Percentiles rank a stretch among this genome's conserved stretches.
Evolutionary conservation across 2,888 invertebrate genomes (phyloP).

Genomic region (Tipula vernalis): DNA sequence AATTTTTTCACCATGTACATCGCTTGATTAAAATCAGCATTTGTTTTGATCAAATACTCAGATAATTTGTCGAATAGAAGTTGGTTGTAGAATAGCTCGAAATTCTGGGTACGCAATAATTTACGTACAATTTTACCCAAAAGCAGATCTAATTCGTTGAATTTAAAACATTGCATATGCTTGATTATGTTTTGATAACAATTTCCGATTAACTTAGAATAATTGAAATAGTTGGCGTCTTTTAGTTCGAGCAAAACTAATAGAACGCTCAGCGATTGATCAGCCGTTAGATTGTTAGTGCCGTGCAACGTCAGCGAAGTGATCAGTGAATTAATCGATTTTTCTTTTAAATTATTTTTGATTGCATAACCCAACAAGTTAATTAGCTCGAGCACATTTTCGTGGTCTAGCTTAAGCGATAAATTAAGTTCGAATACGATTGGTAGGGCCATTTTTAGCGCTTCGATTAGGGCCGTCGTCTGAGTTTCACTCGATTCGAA

Average conservation of each 20-base stretch:
- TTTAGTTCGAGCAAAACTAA: slow-evolving; percentile 42
- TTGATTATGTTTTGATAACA: slow-evolving; percentile 39
- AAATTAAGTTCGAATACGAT: slow-evolving; percentile 52
- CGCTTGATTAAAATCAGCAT: slow-evolving; percentile 39
- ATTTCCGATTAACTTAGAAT: slow-evolving; percentile 40
- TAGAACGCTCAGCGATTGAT: slow-evolving; percentile 40
- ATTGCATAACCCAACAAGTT: slow-evolving; percentile 44
- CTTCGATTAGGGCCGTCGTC: slow-evolving; percentile 45
- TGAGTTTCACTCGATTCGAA: slow-evolving; percentile 26
- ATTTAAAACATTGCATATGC: slow-evolving; percentile 34
- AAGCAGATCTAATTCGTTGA: slow-evolving; percentile 39
- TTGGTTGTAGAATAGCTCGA: slow-evolving; percentile 45
- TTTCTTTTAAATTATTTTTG: slow-evolving; percentile 38
- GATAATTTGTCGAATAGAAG: slow-evolving; percentile 44
- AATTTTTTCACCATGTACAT: slow-evolving; percentile 40
- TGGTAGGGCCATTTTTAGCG: slow-evolving; percentile 50
- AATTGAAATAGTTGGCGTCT: slow-evolving; percentile 19
- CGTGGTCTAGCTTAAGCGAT: slow-evolving; percentile 42
- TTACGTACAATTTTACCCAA: slow-evolving; percentile 38
- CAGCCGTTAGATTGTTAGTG: slow-evolving; percentile 32
- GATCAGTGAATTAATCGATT: slow-evolving; percentile 41
- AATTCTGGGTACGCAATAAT: slow-evolving; percentile 33
- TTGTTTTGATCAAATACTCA: slow-evolving; percentile 39
- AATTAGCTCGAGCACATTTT: slow-evolving; percentile 39
- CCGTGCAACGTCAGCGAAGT: slow-evolving; percentile 38